Conservation (phyloP, 2,797 vertebrate species). For the Molothrus aeneus region DNA sequence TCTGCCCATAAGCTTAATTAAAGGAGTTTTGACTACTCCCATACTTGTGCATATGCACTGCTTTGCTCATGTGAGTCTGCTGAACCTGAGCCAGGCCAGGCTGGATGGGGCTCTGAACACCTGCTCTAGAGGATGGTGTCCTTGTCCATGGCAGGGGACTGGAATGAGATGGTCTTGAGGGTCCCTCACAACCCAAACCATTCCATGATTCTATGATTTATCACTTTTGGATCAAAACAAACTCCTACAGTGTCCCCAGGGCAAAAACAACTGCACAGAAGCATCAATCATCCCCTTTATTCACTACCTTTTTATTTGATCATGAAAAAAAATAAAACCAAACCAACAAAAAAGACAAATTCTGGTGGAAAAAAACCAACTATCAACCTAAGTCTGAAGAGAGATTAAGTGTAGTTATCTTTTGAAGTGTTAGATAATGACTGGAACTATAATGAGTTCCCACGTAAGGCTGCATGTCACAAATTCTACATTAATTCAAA, state of each 20-base stretch:
- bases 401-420: background rate
- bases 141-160: background rate
- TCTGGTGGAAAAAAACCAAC: background rate
- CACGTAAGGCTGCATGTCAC: background rate
- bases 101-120: background rate
- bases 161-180: background rate
- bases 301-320: background rate
- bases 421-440: background rate
- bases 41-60: background rate
- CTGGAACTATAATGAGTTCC: background rate
- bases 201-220: background rate
- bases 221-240: rapidly evolving
- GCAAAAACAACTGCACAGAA: background rate
- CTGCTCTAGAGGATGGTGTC: background rate
- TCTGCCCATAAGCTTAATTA: background rate
- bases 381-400: background rate
- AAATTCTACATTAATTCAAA: slow-evolving; percentile 2
- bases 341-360: background rate
- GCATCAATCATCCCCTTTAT: background rate
- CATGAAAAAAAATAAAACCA: background rate
- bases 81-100: background rate
- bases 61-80: background rate
- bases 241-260: background rate
- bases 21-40: background rate
- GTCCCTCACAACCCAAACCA: background rate